Conservation (phyloP, 2,888 invertebrate species). For the Poecilobothrus nobilitatus region DNA sequence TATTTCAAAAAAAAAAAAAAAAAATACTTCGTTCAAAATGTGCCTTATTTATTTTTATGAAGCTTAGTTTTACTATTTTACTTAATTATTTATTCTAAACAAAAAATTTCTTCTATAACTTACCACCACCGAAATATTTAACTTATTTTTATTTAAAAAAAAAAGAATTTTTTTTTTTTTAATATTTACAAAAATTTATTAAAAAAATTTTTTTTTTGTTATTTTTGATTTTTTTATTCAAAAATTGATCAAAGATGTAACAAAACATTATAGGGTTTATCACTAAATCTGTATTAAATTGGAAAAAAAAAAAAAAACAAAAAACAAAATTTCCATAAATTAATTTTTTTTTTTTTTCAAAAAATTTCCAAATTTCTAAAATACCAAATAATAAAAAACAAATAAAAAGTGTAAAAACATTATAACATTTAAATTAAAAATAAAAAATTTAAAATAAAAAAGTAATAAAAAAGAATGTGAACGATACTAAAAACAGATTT, state of each 20-base stretch:
- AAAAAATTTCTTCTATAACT: not conserved
- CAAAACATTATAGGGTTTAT: not conserved
- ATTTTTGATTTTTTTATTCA: not conserved
- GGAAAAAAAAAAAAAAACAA: not conserved
- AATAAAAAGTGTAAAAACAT: too few relatives aligned
- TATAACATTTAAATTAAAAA: too few relatives aligned
- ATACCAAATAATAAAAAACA: too few relatives aligned
- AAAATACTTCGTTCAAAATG: not conserved
- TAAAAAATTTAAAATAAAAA: too few relatives aligned
- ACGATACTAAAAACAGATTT: too few relatives aligned
- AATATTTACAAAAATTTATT: not conserved
- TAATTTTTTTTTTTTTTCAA: too few relatives aligned
- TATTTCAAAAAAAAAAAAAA: too few relatives aligned
- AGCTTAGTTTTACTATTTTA: not conserved
- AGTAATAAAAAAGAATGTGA: too few relatives aligned
- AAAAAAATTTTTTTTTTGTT: not conserved
- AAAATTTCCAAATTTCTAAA: too few relatives aligned
- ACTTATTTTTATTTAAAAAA: too few relatives aligned
- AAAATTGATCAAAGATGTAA: not conserved
- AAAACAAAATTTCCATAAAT: too few relatives aligned
- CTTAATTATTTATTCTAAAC: not conserved
- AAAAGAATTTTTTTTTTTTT: too few relatives aligned
- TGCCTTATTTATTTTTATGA: not conserved
- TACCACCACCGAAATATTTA: not conserved
- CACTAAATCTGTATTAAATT: not conserved